Conservation (phyloP, 2,888 invertebrate genomes). For the Melipona bicolor region DNA sequence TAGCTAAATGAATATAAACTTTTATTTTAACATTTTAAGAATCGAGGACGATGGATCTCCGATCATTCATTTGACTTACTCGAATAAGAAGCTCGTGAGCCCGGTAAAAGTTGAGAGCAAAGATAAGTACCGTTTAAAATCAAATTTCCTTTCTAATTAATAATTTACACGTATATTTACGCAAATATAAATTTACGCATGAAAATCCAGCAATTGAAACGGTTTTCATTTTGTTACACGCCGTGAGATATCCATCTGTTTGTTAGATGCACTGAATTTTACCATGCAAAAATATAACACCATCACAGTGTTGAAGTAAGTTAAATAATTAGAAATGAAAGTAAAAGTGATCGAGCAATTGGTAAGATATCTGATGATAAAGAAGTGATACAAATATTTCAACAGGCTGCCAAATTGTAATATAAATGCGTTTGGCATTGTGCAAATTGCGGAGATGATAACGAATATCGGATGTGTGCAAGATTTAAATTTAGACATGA, state of each 20-base stretch:
- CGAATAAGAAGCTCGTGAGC: conserved; percentile 50
- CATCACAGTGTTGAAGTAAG: conserved; percentile 68
- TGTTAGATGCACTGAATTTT: conserved; percentile 63
- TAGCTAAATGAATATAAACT: neutral
- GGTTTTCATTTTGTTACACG: conserved; percentile 36
- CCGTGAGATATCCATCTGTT: conserved; percentile 64
- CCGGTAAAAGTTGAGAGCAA: conserved; percentile 65
- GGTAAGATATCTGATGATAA: neutral
- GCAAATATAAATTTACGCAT: neutral
- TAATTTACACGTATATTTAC: neutral
- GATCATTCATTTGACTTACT: conserved; percentile 55
- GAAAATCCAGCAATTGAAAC: neutral
- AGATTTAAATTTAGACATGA: conserved; percentile 81
- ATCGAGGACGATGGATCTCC: conserved; percentile 7
- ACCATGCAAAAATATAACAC: conserved; percentile 66
- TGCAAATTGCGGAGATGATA: conserved; percentile 74
- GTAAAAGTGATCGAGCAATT: no score
- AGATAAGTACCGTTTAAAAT: conserved; percentile 56
- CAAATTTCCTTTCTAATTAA: neutral
- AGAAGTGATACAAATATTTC: neutral
- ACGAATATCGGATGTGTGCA: conserved; percentile 68
- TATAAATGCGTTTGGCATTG: conserved; percentile 76
- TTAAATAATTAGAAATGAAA: neutral
- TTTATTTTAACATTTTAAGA: conserved; percentile 13
- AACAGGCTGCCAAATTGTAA: conserved; percentile 79